A percentile compares a stretch with the other conserved stretches of the same genome.
phyloP scores from a whole-genome alignment of 2,113 vertebrate species.

The Pseudorasbora parva region DNA sequence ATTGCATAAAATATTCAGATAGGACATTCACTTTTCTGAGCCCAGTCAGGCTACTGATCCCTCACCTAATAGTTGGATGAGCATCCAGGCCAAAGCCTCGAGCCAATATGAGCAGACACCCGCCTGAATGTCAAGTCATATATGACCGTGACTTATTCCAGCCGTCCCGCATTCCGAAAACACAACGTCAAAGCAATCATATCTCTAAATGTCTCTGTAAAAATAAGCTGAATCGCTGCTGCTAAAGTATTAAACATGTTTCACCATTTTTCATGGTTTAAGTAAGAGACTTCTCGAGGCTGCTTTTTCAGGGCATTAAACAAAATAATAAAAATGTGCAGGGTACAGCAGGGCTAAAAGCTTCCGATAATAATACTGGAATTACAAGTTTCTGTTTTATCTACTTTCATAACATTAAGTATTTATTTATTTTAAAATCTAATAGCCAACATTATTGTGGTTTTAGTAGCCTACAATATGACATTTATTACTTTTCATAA shows the following conservation, averaged over 20 bases:
- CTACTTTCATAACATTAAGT: not conserved
- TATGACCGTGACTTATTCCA: constrained; percentile 18
- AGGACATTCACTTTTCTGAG: constrained; percentile 52
- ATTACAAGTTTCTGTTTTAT: not conserved
- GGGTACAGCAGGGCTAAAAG: too few relatives aligned
- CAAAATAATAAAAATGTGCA: not conserved
- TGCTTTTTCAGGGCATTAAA: not conserved
- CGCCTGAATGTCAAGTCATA: constrained; percentile 18
- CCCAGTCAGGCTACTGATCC: constrained; percentile 42
- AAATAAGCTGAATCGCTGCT: not conserved
- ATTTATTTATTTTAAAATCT: not conserved
- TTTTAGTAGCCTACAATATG: not conserved
- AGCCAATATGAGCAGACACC: constrained; percentile 1
- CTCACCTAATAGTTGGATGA: constrained; percentile 35
- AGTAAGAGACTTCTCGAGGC: not conserved
- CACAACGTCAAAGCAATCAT: constrained; percentile 18
- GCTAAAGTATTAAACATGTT: constrained; percentile 16
- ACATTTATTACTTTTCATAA: not conserved
- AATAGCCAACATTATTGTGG: not conserved
- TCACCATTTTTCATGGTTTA: not conserved
- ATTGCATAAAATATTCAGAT: constrained; percentile 60
- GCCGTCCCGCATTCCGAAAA: not conserved
- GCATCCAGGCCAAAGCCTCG: constrained; percentile 42
- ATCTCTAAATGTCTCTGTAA: not conserved
- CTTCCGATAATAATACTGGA: too few relatives aligned